Percentiles rank a stretch among this genome's conserved stretches.
phyloP scores from a whole-genome alignment of 2,113 vertebrate genomes.

The Fregetta grallaria region DNA sequence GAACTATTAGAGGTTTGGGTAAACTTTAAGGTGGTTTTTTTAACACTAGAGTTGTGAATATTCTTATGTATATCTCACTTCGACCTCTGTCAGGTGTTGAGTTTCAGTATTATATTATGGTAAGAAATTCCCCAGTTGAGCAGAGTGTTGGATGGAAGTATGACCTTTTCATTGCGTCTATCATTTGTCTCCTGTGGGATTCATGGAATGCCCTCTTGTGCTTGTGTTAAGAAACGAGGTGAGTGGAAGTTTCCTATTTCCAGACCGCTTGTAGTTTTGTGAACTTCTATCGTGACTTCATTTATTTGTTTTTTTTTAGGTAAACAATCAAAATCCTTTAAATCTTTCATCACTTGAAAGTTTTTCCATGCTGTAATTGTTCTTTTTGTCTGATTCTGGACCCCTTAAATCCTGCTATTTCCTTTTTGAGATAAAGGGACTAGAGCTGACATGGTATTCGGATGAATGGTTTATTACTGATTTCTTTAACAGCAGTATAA shows the following conservation, averaged over 20 bases:
- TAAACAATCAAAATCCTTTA: background rate
- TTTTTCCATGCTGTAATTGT: background rate
- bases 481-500: background rate
- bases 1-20: background rate
- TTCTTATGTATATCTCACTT: background rate
- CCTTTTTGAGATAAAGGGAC: background rate
- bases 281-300: background rate
- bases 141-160: background rate
- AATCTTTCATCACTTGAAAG: background rate
- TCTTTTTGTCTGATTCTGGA: background rate
- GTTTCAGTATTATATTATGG: background rate
- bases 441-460: background rate
- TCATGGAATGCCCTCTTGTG: background rate
- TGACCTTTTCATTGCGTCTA: background rate
- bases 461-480: background rate
- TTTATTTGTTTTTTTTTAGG: background rate
- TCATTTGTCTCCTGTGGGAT: background rate
- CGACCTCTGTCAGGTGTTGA: background rate
- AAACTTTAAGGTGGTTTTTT: background rate
- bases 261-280: background rate
- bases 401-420: background rate
- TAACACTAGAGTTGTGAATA: background rate
- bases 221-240: fast-evolving
- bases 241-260: background rate
- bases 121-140: background rate